A percentile compares a stretch with the other conserved stretches of the same genome.
phyloP scores from a whole-genome alignment of 92 coral and sea anemone genomes.

The Nematostella vectensis region DNA sequence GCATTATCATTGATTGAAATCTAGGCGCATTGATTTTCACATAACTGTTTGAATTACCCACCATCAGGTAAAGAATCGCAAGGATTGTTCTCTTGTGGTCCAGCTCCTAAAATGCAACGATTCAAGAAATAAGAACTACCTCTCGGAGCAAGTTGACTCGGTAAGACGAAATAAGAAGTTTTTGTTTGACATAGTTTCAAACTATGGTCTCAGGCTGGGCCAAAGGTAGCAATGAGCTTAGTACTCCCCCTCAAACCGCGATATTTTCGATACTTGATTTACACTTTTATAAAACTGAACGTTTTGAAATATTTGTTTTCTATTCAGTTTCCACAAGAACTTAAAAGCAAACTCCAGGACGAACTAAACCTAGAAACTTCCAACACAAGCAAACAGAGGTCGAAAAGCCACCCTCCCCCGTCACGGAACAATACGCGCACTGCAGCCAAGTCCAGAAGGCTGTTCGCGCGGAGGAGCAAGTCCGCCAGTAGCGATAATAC shows the following conservation, averaged over 20 bases:
- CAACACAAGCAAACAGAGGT: slow-evolving; percentile 1
- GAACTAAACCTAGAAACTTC: slow-evolving; percentile 29
- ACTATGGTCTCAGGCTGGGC: too few relatives aligned
- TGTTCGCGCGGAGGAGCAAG: not conserved
- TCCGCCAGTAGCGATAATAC: not conserved
- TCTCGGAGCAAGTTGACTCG: slow-evolving; percentile 45
- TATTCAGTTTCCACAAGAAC: slow-evolving; percentile 44
- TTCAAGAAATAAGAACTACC: slow-evolving; percentile 49
- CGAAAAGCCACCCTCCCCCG: not conserved
- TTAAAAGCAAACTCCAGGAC: slow-evolving; percentile 33
- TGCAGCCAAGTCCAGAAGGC: not conserved
- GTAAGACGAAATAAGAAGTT: slow-evolving; percentile 28
- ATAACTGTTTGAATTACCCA: too few relatives aligned
- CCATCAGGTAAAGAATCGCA: slow-evolving; percentile 73
- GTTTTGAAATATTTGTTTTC: too few relatives aligned
- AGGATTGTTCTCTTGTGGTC: slow-evolving; percentile 78
- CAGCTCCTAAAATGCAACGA: slow-evolving; percentile 90
- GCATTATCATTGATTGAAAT: too few relatives aligned
- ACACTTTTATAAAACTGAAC: too few relatives aligned
- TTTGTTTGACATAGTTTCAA: not conserved
- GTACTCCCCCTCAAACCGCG: too few relatives aligned
- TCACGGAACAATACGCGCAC: not conserved
- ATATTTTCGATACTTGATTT: too few relatives aligned
- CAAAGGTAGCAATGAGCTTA: too few relatives aligned
- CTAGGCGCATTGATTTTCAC: too few relatives aligned